Conservation (phyloP, 2,888 invertebrate genomes). For the Catocala sponsa region DNA sequence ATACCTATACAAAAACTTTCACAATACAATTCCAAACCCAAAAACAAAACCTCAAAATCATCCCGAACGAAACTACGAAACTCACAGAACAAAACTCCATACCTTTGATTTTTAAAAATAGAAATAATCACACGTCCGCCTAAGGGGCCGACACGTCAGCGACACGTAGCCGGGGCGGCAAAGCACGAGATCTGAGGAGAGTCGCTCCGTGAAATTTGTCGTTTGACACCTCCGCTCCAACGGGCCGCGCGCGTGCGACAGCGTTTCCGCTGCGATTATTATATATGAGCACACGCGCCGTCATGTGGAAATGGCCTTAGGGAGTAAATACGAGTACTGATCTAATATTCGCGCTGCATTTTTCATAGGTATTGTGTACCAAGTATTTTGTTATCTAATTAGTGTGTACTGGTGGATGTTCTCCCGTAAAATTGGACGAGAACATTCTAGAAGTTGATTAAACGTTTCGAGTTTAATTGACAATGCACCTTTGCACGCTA, state of each 20-base stretch:
- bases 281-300: constrained; percentile 55
- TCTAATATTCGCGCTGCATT: constrained; percentile 39
- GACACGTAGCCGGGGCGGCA: constrained; percentile 57
- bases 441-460: background rate
- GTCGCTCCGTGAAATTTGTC: constrained; percentile 74
- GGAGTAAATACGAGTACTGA: constrained; percentile 53
- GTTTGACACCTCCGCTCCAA: constrained; percentile 76
- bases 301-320: constrained; percentile 58
- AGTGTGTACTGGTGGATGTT: background rate
- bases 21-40: background rate
- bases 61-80: background rate
- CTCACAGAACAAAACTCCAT: constrained; percentile 21
- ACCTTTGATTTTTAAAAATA: constrained; percentile 44
- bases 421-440: background rate
- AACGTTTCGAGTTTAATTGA: no score
- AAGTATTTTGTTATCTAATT: constrained; percentile 17
- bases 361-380: constrained; percentile 20
- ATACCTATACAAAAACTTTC: background rate
- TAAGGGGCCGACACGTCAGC: constrained; percentile 56
- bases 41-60: background rate
- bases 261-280: constrained; percentile 70
- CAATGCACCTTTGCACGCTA: no score
- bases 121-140: constrained; percentile 48
- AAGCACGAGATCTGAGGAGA: constrained; percentile 66
- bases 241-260: constrained; percentile 60